Evolutionary conservation across 2,113 vertebrate species (phyloP).

Genomic region (Vanacampus margaritifer): DNA sequence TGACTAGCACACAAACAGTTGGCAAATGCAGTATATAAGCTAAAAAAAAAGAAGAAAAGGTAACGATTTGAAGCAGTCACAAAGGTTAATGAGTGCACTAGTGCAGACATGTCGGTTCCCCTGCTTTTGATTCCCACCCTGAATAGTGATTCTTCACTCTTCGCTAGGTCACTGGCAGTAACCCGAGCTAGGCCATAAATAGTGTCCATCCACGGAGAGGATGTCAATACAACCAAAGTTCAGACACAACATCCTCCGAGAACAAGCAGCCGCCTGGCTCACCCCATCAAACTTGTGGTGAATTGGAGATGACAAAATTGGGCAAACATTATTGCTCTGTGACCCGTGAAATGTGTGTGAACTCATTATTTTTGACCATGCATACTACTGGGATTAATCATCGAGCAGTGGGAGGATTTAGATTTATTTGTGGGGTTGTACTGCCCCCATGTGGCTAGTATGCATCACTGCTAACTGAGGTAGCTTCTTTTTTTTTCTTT

Average conservation of each 20-base stretch:
- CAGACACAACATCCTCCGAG: conserved; percentile 59
- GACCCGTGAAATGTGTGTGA: conserved; percentile 30
- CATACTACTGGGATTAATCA: conserved; percentile 14
- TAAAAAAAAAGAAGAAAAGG: conserved; percentile 16
- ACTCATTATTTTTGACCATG: conserved; percentile 15
- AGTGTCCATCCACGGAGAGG: conserved; percentile 60
- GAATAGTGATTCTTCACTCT: conserved; percentile 57
- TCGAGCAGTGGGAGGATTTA: conserved; percentile 4
- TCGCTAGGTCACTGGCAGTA: conserved; percentile 65
- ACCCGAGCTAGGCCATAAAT: conserved; percentile 68
- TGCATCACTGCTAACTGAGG: conserved; percentile 2
- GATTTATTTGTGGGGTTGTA: conserved; percentile 58
- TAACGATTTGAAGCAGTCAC: conserved; percentile 48
- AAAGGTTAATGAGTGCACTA: conserved; percentile 63
- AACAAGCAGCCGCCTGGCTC: conserved; percentile 12
- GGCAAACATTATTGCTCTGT: conserved; percentile 17
- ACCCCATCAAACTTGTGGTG: conserved; percentile 27
- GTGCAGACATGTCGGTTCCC: conserved; percentile 52
- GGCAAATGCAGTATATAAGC: conserved; percentile 1
- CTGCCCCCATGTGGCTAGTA: conserved; percentile 65
- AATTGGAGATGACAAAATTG: conserved; percentile 17
- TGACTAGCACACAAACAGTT: background rate
- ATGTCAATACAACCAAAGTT: conserved; percentile 63
- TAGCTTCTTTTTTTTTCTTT: conserved; percentile 23
- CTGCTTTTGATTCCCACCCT: conserved; percentile 44